Percentiles rank a stretch among this genome's conserved stretches.
These are phyloP conservation scores for Penaeus chinensis DNA, from an alignment of 1,140 invertebrate genomes.

Conservation along the genomic window DNA sequence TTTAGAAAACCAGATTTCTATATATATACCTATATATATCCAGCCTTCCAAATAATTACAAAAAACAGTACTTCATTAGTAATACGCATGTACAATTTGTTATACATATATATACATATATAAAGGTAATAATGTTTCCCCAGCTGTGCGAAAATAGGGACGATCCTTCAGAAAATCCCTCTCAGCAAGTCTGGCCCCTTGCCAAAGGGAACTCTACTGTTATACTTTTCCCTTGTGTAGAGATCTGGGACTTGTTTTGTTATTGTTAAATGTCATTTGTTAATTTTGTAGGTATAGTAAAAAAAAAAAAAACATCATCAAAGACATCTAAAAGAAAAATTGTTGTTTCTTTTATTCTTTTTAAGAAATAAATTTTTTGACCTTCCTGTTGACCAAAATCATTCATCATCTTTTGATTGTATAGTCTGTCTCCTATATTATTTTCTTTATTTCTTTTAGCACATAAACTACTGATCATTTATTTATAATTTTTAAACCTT, in stretches of 20 bases:
- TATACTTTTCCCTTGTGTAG: constrained; percentile 43
- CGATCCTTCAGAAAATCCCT: no score
- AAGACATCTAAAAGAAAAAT: constrained; percentile 29
- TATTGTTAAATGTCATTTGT: constrained; percentile 54
- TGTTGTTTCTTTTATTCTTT: constrained; percentile 32
- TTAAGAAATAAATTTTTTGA: constrained; percentile 14
- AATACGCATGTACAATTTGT: no score
- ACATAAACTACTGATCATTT: background rate
- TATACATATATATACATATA: no score
- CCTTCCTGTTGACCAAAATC: constrained; percentile 6
- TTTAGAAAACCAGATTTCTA: no score
- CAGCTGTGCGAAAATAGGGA: no score
- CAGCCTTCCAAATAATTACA: no score
- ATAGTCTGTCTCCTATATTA: no score
- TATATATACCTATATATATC: no score
- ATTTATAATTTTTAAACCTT: constrained; percentile 2
- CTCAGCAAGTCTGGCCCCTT: constrained; percentile 36
- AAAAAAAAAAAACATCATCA: constrained; percentile 29
- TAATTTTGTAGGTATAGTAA: constrained; percentile 49
- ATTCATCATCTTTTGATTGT: constrained; percentile 15
- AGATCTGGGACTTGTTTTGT: constrained; percentile 49
- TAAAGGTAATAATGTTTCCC: no score
- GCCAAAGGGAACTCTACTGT: constrained; percentile 21
- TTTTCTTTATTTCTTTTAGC: no score
- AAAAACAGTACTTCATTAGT: no score